These are phyloP conservation scores for Spea bombifrons DNA, from an alignment of 2,113 vertebrate genomes.

Conservation along the genomic window DNA sequence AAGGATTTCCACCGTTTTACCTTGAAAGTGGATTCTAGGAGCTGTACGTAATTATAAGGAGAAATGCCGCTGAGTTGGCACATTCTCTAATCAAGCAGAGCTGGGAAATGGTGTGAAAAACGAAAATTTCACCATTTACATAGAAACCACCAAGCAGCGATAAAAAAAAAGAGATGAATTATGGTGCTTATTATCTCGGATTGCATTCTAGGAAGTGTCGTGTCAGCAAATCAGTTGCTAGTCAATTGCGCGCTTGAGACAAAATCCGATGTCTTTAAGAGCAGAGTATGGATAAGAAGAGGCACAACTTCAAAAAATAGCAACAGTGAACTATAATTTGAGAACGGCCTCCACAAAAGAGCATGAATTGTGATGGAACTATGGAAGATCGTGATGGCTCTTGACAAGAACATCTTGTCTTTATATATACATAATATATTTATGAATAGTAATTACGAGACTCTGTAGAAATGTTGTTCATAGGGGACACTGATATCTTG, in stretches of 20 bases:
- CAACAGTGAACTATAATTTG: not conserved
- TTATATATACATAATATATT: too few species aligned
- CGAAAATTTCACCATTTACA: slow-evolving; percentile 18
- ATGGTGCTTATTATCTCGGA: not conserved
- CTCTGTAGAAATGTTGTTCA: too few species aligned
- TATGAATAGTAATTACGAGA: too few species aligned
- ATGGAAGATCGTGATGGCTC: too few species aligned
- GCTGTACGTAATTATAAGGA: not conserved
- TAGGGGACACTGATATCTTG: too few species aligned
- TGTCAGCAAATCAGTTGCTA: not conserved
- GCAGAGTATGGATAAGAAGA: not conserved
- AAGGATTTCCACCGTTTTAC: not conserved
- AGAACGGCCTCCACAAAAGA: too few species aligned
- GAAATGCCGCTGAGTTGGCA: not conserved
- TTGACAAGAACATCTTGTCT: too few species aligned
- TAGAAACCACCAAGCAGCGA: not conserved
- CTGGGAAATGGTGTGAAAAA: slow-evolving; percentile 37
- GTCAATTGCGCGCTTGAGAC: not conserved
- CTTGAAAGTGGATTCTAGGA: not conserved
- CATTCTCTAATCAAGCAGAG: slow-evolving; percentile 14
- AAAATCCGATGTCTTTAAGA: not conserved
- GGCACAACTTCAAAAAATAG: not conserved
- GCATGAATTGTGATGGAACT: too few species aligned
- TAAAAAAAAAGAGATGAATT: not conserved
- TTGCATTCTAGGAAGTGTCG: not conserved